phyloP scores from a whole-genome alignment of 1,140 invertebrate species.

The Bombus vancouverensis region DNA sequence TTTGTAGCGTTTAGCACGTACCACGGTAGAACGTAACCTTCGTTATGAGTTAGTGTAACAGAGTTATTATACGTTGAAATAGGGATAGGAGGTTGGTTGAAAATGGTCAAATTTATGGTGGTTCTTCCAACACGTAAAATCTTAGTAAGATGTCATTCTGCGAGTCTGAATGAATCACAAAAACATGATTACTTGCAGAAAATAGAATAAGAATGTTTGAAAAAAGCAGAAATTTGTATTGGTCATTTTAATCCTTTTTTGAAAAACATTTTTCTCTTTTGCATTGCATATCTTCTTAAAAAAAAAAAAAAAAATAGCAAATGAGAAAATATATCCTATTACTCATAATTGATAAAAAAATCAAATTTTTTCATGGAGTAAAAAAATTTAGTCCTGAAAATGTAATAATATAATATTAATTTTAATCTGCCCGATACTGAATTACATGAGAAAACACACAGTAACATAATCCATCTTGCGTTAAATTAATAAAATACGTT shows the following conservation, averaged over 20 bases:
- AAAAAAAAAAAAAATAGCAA: no score
- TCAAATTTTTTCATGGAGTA: not conserved
- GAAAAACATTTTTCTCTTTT: no score
- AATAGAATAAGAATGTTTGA: not conserved
- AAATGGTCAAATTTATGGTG: not conserved
- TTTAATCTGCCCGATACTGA: not conserved
- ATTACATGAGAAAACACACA: not conserved
- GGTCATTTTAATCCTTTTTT: no score
- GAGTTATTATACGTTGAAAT: not conserved
- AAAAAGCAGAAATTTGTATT: not conserved
- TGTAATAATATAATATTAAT: not conserved
- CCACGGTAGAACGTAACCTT: not conserved
- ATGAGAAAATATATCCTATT: no score
- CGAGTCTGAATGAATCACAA: not conserved
- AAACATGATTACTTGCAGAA: not conserved
- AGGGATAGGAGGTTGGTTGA: not conserved
- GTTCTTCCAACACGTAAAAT: not conserved
- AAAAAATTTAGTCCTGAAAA: not conserved
- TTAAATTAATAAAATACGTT: not conserved
- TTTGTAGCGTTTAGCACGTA: not conserved
- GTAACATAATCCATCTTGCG: not conserved
- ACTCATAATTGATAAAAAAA: not conserved
- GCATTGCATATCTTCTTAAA: no score
- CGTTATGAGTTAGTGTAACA: not conserved
- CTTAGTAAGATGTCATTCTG: not conserved